Conservation (phyloP, 1,140 invertebrate species). For the Anastrepha ludens region DNA sequence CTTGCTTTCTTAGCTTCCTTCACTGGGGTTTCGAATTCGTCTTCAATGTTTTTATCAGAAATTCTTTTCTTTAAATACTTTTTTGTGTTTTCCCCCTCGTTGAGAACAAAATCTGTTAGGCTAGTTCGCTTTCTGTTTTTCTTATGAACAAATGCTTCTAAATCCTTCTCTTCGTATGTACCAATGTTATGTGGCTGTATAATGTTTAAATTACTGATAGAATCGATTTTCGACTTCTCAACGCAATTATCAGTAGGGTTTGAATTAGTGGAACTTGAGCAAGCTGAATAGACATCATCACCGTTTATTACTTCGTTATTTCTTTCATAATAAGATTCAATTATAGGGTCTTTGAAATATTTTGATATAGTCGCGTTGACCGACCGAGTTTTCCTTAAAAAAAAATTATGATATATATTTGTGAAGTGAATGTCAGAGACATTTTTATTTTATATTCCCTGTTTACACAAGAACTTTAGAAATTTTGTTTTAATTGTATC, state of each 20-base stretch:
- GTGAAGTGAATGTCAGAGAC: too few species aligned
- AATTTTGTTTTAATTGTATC: too few species aligned
- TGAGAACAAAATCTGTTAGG: background rate
- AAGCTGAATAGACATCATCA: background rate
- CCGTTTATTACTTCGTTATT: background rate
- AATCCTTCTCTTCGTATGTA: background rate
- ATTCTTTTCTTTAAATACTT: background rate
- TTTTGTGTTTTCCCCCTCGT: background rate
- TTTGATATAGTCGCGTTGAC: background rate
- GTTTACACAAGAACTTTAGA: too few species aligned
- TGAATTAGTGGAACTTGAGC: background rate
- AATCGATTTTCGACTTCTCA: too few species aligned
- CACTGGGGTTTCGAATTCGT: slow-evolving; percentile 60
- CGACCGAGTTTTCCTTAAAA: slow-evolving; percentile 28
- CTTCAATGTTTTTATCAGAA: slow-evolving; percentile 16
- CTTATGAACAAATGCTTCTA: background rate
- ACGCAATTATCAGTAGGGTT: background rate
- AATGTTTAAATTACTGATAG: too few species aligned
- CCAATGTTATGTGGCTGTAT: too few species aligned
- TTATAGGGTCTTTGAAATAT: background rate
- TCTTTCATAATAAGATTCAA: background rate
- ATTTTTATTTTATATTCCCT: too few species aligned
- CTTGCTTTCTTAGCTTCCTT: slow-evolving; percentile 64
- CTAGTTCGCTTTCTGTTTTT: background rate
- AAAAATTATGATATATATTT: too few species aligned